Base-by-base conservation (phyloP, 2,888 invertebrate species). In the Orthosia gothica region DNA sequence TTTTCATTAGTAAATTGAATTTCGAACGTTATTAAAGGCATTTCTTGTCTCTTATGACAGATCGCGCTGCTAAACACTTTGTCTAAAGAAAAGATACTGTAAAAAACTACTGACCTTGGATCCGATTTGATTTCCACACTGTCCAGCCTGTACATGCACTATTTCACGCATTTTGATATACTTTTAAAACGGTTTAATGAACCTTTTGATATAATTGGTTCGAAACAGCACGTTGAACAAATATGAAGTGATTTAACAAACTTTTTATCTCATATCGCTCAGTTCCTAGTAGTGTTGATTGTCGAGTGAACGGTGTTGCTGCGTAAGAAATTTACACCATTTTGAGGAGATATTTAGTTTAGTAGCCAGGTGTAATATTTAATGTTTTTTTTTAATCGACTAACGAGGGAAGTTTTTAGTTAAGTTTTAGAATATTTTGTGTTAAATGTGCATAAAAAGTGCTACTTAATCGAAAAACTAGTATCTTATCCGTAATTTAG, bases 91-190 rank as follows among this genome's bases (percentile, higher is more conserved):
- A 78, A 9, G 76, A 5, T 18, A 79, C 20, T 57, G 63, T 54
- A 67, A 73, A 69, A 65, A 47, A 50, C 52, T 66, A 62, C 89
- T 91, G 95, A 98, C 98, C 97, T 99, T 99, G 69, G 99, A 98
- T 86, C 99, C 99, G 91, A 99, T 99, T 95, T 99, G 99, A 95
- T 99, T 99, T 69, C 99, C 99, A 93, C 99, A 99, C 94, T 99
- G 99, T 69, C 99, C 99, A 73, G 98, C 98, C 95, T 99, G 99
- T 74, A 99, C 97, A 93, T 99, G 99, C 76, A 99, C 99, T 89
- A 99, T 99, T 97, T 99, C 99, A 95, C 99, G 98, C 99, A 99
- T 99, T 95, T 85, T 89, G 26, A 50, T 64, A 16, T 45, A 63
- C 69, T 79, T 70, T 69, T 68, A 52, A 62, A 49, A 3, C 57